These are phyloP conservation scores for Aplysina aerophoba DNA, from an alignment of 37 sponge, comb jelly and placozoan genomes.

Conservation along the genomic window DNA sequence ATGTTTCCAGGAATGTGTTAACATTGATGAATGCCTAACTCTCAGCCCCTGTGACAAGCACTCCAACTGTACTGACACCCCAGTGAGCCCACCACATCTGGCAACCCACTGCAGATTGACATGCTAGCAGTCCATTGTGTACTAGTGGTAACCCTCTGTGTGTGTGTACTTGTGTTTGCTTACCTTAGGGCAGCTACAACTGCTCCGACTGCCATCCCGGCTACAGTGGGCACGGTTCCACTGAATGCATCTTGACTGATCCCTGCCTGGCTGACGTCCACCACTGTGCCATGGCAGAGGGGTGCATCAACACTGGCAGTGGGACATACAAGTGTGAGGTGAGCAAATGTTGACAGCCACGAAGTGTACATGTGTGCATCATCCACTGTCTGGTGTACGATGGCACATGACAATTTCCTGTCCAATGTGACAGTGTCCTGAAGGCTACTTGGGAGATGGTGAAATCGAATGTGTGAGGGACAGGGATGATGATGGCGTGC, in stretches of 20 bases:
- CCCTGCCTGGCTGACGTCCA: slow-evolving; percentile 75
- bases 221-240: slow-evolving; percentile 62
- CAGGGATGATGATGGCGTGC: slow-evolving; percentile 81
- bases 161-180: too few species aligned
- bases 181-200: slow-evolving; percentile 50
- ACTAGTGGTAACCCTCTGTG: too few species aligned
- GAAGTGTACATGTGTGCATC: neutral
- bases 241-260: slow-evolving; percentile 67
- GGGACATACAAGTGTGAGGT: slow-evolving; percentile 72
- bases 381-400: slow-evolving; percentile 45
- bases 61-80: slow-evolving; percentile 68
- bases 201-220: slow-evolving; percentile 84
- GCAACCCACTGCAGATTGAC: neutral
- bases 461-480: slow-evolving; percentile 38
- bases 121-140: neutral
- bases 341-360: slow-evolving; percentile 20
- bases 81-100: slow-evolving; percentile 7
- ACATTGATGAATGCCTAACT: slow-evolving; percentile 82
- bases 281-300: slow-evolving; percentile 60
- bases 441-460: slow-evolving; percentile 42
- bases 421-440: slow-evolving; percentile 18
- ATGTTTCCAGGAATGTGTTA: slow-evolving; percentile 69
- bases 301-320: slow-evolving; percentile 59
- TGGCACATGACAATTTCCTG: neutral
- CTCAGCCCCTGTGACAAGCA: slow-evolving; percentile 58